Percentiles rank a stretch among this genome's conserved stretches.
Conservation (phyloP, 92 coral and sea anemone species). For the Galaxea fascicularis region DNA sequence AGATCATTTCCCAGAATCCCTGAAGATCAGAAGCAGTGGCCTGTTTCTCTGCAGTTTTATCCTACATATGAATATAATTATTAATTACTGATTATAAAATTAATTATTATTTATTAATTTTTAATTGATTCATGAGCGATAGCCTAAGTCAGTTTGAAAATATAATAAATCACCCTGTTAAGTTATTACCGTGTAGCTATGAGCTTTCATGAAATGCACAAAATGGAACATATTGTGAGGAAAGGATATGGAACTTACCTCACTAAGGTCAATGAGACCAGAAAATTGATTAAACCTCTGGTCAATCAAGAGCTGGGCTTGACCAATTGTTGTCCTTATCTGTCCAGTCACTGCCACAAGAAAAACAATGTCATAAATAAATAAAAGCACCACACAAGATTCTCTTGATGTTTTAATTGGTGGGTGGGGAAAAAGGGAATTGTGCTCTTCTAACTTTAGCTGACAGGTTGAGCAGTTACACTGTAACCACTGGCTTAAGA, state of each 20-base stretch:
- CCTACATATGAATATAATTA: slow-evolving; percentile 46
- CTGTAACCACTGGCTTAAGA: too few relatives aligned
- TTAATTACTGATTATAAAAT: neutral
- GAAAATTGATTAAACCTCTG: slow-evolving; percentile 88
- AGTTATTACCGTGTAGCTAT: too few relatives aligned
- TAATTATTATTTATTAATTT: too few relatives aligned
- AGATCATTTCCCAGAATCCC: slow-evolving; percentile 95
- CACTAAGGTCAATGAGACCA: slow-evolving; percentile 85
- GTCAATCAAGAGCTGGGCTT: slow-evolving; percentile 84
- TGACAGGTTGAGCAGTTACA: too few relatives aligned
- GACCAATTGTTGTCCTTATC: slow-evolving; percentile 85
- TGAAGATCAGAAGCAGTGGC: slow-evolving; percentile 90
- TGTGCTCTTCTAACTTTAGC: too few relatives aligned
- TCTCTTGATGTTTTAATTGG: too few relatives aligned
- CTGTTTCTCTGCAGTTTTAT: slow-evolving; percentile 82
- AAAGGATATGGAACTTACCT: slow-evolving; percentile 45
- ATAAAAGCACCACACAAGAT: neutral
- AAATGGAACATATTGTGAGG: neutral
- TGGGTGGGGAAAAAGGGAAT: too few relatives aligned
- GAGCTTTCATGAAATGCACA: too few relatives aligned
- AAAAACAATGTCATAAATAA: neutral
- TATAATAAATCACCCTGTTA: too few relatives aligned
- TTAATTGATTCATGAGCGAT: too few relatives aligned
- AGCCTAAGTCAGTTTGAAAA: too few relatives aligned
- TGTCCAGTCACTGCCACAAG: slow-evolving; percentile 65